These are phyloP conservation scores for Aphis craccivora DNA, from an alignment of 1,140 invertebrate species.

Conservation along the genomic window DNA sequence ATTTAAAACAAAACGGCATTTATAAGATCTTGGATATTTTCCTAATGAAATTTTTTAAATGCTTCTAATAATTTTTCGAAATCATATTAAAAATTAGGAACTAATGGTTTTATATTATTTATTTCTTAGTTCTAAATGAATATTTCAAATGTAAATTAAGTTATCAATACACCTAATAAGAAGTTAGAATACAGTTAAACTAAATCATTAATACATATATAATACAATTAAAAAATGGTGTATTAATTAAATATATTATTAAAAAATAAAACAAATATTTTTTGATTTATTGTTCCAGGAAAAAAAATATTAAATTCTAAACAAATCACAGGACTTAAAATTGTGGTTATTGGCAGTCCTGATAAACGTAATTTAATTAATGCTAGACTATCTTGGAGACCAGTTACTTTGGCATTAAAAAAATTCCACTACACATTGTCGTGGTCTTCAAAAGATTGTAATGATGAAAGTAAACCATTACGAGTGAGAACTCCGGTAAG, in stretches of 20 bases:
- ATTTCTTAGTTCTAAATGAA: neutral
- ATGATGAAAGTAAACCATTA: neutral
- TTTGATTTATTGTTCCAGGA: neutral
- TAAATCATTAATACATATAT: neutral
- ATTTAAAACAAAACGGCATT: neutral
- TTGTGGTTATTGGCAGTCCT: neutral
- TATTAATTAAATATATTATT: too few relatives aligned
- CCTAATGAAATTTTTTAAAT: neutral
- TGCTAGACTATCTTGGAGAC: conserved; percentile 36
- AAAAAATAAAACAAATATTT: neutral
- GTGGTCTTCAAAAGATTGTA: neutral
- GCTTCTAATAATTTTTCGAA: neutral
- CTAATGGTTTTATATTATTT: neutral
- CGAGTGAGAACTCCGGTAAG: neutral
- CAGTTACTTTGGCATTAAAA: neutral
- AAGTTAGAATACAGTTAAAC: neutral
- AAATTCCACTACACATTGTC: neutral
- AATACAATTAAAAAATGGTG: too few relatives aligned
- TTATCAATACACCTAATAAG: neutral
- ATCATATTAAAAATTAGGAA: neutral
- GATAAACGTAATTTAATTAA: neutral
- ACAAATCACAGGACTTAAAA: conserved; percentile 24
- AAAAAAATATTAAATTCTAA: neutral
- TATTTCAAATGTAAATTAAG: neutral
- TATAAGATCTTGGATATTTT: neutral